Conservation (phyloP, 2,888 invertebrate species). For the Fragum whitleyi region DNA sequence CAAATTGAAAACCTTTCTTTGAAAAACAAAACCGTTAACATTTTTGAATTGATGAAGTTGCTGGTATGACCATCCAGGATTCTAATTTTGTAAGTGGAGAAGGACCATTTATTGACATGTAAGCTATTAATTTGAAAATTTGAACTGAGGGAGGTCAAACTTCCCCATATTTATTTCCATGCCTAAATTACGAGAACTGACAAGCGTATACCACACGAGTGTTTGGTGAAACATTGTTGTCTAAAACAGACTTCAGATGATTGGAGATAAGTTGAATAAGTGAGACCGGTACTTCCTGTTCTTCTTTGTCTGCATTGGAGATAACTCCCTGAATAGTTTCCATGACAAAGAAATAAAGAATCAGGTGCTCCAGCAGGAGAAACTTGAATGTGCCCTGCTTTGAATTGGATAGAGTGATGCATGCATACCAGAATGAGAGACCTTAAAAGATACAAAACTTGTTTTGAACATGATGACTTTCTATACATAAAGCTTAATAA, state of each 20-base stretch:
- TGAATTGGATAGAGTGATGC: constrained; percentile 3
- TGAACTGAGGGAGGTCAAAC: constrained; percentile 6
- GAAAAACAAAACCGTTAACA: too few species aligned
- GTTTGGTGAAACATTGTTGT: neutral
- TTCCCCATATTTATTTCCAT: neutral
- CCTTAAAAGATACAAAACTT: constrained; percentile 22
- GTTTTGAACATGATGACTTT: constrained; percentile 15
- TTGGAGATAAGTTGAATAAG: neutral
- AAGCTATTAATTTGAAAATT: constrained; percentile 2
- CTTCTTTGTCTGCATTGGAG: neutral
- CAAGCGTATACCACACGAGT: neutral
- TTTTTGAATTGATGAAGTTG: too few species aligned
- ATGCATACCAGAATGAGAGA: constrained; percentile 12
- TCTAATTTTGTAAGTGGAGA: constrained; percentile 5
- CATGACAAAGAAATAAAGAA: constrained; percentile 24
- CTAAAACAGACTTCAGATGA: neutral
- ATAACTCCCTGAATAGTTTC: constrained; percentile 1
- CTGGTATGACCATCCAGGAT: neutral
- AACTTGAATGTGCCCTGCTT: constrained; percentile 20
- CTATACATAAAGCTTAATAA: constrained; percentile 23
- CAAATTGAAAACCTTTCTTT: neutral
- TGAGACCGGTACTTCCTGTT: neutral
- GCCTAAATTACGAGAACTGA: neutral
- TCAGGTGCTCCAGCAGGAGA: constrained; percentile 4
- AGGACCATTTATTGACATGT: neutral